phyloP scores from a whole-genome alignment of 2,888 invertebrate genomes.

The Cotesia congregata region DNA sequence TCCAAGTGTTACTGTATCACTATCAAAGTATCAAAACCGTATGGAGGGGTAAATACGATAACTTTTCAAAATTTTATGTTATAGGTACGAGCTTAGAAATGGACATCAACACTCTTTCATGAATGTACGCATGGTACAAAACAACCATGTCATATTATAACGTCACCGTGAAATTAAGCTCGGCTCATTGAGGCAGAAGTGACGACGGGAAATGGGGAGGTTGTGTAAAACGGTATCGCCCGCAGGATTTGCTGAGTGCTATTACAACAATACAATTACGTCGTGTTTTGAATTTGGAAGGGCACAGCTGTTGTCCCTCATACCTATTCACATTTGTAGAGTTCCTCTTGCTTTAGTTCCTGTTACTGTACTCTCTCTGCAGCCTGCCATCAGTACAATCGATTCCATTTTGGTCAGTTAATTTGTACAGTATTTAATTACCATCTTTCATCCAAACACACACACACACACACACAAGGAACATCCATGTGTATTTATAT shows the following conservation, averaged over 20 bases:
- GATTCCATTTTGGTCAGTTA: conserved; percentile 1
- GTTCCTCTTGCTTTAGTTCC: neutral
- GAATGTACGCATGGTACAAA: neutral
- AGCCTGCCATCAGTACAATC: conserved; percentile 6
- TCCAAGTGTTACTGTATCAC: too few species aligned
- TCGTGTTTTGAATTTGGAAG: conserved; percentile 34
- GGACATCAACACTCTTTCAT: neutral
- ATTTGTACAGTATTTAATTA: conserved; percentile 8
- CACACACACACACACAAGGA: neutral
- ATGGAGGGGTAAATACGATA: too few species aligned
- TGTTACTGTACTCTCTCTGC: neutral
- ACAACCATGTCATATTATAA: neutral
- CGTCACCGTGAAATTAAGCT: conserved; percentile 50
- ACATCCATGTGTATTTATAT: too few species aligned
- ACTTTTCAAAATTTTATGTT: too few species aligned
- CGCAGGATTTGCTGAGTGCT: conserved; percentile 38
- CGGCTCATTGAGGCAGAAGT: conserved; percentile 54
- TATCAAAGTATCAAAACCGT: too few species aligned
- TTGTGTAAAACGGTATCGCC: conserved; percentile 47
- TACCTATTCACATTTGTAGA: neutral
- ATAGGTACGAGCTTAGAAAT: too few species aligned
- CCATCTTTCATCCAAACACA: neutral
- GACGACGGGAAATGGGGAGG: conserved; percentile 54
- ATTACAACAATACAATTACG: conserved; percentile 40
- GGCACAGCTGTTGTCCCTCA: conserved; percentile 33